These are phyloP conservation scores for Mystacornis crossleyi DNA, from an alignment of 2,113 vertebrate genomes.

Conservation along the genomic window DNA sequence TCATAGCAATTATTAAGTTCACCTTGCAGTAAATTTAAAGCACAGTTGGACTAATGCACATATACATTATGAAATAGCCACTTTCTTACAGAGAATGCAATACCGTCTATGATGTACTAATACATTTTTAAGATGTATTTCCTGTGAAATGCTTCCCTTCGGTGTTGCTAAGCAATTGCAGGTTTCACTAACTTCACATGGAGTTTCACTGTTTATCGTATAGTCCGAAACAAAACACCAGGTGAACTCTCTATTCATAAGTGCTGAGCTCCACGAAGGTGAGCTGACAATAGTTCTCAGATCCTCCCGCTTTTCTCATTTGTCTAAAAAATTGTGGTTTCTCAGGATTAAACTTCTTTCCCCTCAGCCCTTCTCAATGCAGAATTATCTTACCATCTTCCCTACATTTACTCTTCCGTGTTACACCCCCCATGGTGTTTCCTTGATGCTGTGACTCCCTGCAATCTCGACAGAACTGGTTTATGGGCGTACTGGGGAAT, in stretches of 20 bases:
- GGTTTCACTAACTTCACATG: background rate
- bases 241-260: background rate
- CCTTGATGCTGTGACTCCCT: background rate
- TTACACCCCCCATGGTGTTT: background rate
- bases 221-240: background rate
- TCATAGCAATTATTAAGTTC: background rate
- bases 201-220: background rate
- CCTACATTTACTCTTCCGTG: background rate
- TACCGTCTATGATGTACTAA: background rate
- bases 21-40: background rate
- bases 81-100: background rate
- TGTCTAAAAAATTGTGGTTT: background rate
- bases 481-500: background rate
- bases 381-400: background rate
- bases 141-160: background rate
- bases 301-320: background rate
- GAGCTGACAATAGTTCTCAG: background rate
- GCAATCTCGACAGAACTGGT: background rate
- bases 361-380: background rate
- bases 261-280: background rate
- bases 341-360: background rate
- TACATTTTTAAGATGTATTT: background rate
- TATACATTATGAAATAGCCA: background rate
- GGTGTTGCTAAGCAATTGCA: background rate
- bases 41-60: background rate